phyloP scores from a whole-genome alignment of 37 sponge, comb jelly and placozoan species.

The Chondrosia reniformis region DNA sequence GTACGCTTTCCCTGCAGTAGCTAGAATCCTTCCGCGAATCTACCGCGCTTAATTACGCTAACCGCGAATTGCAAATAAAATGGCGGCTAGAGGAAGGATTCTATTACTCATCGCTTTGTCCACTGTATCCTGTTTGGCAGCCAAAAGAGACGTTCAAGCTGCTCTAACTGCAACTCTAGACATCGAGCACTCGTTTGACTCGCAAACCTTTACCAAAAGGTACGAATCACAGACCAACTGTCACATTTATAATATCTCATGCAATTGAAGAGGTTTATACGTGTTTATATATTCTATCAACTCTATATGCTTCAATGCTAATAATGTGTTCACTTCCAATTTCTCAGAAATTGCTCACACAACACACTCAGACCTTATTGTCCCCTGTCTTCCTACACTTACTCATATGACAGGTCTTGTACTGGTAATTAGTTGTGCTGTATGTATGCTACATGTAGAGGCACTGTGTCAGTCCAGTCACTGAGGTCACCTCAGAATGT shows the following conservation, averaged over 20 bases:
- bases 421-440: background rate
- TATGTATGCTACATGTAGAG: background rate
- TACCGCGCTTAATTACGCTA: no score
- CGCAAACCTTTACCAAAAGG: background rate
- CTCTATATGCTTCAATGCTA: no score
- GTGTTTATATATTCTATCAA: no score
- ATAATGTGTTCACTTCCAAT: no score
- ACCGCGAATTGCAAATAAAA: background rate
- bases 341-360: no score
- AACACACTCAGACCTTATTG: no score
- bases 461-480: slow-evolving; percentile 9
- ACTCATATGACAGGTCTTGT: background rate
- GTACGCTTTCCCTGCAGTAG: no score
- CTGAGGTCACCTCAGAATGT: background rate
- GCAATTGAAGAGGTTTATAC: no score
- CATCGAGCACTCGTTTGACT: slow-evolving; percentile 18
- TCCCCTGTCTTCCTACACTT: no score
- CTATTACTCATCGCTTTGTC: background rate
- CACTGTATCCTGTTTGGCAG: background rate
- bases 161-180: slow-evolving; percentile 3
- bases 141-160: background rate
- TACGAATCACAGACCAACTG: background rate
- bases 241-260: background rate
- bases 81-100: background rate
- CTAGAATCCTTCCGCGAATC: no score